phyloP scores from a whole-genome alignment of 1,140 invertebrate species.

The Polyergus mexicanus region DNA sequence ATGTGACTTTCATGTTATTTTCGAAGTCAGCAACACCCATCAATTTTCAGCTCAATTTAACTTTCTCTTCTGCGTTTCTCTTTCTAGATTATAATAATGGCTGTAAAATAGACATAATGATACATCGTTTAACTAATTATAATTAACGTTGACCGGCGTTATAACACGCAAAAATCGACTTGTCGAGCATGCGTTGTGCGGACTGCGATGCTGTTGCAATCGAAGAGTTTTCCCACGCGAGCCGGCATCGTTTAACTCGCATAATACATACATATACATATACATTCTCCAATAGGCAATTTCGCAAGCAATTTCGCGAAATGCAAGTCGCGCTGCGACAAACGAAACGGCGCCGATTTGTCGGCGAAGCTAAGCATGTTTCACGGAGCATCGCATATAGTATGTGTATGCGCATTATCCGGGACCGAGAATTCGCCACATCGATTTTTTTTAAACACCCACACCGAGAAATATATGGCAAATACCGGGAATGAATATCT shows the following conservation, averaged over 20 bases:
- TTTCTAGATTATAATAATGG: not conserved
- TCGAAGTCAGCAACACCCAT: not conserved
- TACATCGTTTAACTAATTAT: not conserved
- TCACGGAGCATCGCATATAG: constrained; percentile 29
- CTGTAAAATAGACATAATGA: not conserved
- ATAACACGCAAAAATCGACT: constrained; percentile 6
- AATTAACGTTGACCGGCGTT: not conserved
- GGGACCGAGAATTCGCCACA: not conserved
- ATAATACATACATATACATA: not conserved
- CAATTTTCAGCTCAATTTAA: not conserved
- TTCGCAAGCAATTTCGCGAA: constrained; percentile 18
- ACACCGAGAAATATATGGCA: not conserved
- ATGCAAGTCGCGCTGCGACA: not conserved
- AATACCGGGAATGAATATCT: not conserved
- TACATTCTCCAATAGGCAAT: not conserved
- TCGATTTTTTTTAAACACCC: constrained; percentile 54
- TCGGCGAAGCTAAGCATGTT: not conserved
- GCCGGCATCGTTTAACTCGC: not conserved
- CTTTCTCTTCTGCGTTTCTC: not conserved
- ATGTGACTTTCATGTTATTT: not conserved
- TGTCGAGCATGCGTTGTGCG: not conserved
- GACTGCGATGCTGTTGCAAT: not conserved
- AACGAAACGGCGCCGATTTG: not conserved
- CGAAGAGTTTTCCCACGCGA: not conserved
- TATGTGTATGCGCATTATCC: constrained; percentile 32